Conservation (phyloP, 2,797 vertebrate species). For the Sebastes reedi region DNA sequence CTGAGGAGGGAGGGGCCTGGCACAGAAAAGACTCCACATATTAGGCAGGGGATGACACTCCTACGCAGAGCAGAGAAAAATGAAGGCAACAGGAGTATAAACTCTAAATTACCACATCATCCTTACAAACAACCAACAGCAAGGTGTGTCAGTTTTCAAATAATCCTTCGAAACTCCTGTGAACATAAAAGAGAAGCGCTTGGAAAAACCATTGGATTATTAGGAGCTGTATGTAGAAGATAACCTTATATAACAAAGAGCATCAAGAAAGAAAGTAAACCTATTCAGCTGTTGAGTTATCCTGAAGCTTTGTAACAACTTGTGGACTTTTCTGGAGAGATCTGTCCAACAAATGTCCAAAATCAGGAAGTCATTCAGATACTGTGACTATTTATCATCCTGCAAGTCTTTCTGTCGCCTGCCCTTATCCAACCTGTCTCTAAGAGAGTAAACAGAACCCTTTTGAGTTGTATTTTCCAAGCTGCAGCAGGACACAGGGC, state of each 20-base stretch:
- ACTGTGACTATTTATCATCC: slow-evolving; percentile 17
- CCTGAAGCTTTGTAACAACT: neutral
- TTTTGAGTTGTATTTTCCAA: slow-evolving; percentile 22
- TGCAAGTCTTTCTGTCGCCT: slow-evolving; percentile 10
- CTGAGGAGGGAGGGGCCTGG: neutral
- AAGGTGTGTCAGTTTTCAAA: neutral
- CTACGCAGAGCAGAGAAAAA: neutral
- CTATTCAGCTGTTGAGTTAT: neutral
- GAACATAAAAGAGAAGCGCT: neutral
- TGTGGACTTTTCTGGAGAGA: neutral
- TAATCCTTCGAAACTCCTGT: neutral
- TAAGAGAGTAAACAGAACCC: slow-evolving; percentile 29
- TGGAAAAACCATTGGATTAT: neutral
- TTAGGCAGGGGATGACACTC: neutral
- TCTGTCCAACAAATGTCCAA: neutral
- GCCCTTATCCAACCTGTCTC: slow-evolving; percentile 25
- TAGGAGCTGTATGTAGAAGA: neutral
- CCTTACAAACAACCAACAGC: neutral
- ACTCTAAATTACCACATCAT: neutral
- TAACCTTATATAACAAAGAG: neutral
- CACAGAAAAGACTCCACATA: neutral
- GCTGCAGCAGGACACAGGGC: slow-evolving; percentile 22
- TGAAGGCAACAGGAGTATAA: neutral
- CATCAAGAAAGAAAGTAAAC: neutral
- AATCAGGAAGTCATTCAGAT: slow-evolving; percentile 16